Evolutionary conservation across 1,140 invertebrate genomes (phyloP).

Genomic region (Scaptomyza pallida): DNA sequence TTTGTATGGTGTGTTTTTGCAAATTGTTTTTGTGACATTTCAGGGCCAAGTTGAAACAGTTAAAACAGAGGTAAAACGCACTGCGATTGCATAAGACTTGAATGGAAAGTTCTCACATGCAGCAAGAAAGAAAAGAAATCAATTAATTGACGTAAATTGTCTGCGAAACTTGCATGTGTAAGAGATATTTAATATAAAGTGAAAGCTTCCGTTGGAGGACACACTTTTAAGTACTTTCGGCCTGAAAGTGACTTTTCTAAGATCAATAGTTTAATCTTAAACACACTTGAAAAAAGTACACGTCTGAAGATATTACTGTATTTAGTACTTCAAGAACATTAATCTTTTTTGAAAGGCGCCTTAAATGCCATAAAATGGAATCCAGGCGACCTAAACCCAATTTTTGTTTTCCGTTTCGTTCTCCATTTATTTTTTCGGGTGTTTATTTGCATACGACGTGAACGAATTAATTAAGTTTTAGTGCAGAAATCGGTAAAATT

Average conservation of each 20-base stretch:
- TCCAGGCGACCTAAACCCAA: neutral
- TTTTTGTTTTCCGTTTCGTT: neutral
- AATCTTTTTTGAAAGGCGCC: conserved; percentile 38
- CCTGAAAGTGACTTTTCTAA: too few relatives aligned
- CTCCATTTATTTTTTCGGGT: conserved; percentile 8
- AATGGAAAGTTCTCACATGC: conserved; percentile 39
- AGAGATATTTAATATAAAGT: neutral
- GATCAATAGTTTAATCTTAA: too few relatives aligned
- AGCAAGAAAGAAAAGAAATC: conserved; percentile 44
- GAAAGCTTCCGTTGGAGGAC: too few relatives aligned
- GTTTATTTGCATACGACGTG: conserved; percentile 26
- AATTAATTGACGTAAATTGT: conserved; percentile 79
- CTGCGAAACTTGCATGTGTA: conserved; percentile 72
- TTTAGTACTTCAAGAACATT: neutral
- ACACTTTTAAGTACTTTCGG: too few relatives aligned
- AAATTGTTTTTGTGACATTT: conserved; percentile 21
- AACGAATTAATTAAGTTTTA: conserved; percentile 74
- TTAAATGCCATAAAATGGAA: conserved; percentile 52
- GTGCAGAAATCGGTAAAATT: conserved; percentile 46
- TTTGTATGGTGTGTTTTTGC: too few relatives aligned
- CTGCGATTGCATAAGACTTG: conserved; percentile 57
- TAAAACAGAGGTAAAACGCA: conserved; percentile 13
- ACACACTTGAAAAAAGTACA: too few relatives aligned
- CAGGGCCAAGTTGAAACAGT: conserved; percentile 18
- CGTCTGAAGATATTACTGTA: neutral